Conservation (phyloP, 2,113 vertebrate species). For the Oryzias melastigma region DNA sequence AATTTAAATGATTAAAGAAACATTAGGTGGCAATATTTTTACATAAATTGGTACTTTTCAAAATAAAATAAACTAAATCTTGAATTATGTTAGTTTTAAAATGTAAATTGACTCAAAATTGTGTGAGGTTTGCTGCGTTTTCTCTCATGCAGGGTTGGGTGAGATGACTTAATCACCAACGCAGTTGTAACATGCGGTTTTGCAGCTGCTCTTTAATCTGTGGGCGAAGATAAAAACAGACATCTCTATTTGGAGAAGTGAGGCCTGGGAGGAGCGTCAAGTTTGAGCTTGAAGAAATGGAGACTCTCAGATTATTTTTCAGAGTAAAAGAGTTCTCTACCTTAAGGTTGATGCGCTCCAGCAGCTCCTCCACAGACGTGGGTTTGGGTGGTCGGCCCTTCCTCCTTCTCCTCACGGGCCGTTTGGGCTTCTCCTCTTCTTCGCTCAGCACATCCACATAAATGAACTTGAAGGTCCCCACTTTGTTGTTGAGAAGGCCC, state of each 20-base stretch:
- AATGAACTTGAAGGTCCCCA: constrained; percentile 99
- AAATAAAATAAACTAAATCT: too few relatives aligned
- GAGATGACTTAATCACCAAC: constrained; percentile 2
- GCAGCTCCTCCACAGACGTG: constrained; percentile 93
- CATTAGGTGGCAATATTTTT: too few relatives aligned
- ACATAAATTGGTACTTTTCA: too few relatives aligned
- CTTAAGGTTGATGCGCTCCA: constrained; percentile 95
- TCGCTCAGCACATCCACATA: constrained; percentile 95
- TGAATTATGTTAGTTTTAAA: too few relatives aligned
- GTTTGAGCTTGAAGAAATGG: too few relatives aligned
- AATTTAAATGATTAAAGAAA: too few relatives aligned
- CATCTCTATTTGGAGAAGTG: constrained; percentile 21
- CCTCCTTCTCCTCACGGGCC: constrained; percentile 85
- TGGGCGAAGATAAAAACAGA: constrained; percentile 17
- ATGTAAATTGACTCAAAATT: too few relatives aligned
- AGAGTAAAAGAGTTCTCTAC: constrained; percentile 71
- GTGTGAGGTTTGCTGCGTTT: too few relatives aligned
- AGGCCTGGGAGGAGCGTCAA: constrained; percentile 21
- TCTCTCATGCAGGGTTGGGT: background rate
- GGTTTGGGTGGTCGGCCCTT: constrained; percentile 92
- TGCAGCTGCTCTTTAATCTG: constrained; percentile 25
- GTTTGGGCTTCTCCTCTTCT: constrained; percentile 93
- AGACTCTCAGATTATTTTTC: too few relatives aligned
- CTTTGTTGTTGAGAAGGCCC: constrained; percentile 97
- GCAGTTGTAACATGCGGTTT: constrained; percentile 14